Conservation (phyloP, 2,113 vertebrate species). For the Prochilodus magdalenae region DNA sequence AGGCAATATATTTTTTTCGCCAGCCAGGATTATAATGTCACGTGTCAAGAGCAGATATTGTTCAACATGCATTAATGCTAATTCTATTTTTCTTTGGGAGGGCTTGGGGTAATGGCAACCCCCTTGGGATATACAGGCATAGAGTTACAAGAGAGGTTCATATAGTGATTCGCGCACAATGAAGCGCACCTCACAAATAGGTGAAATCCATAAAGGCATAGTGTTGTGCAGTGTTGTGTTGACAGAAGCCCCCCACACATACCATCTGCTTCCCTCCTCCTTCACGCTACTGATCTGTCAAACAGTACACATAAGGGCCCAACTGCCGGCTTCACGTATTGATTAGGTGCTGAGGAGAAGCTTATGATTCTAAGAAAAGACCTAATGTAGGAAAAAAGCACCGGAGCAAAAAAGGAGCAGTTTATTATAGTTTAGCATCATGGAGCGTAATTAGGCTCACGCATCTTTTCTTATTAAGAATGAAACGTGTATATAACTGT, state of each 20-base stretch:
- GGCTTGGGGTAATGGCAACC: too few relatives aligned
- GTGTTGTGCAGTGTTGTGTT: constrained; percentile 35
- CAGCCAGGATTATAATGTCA: too few relatives aligned
- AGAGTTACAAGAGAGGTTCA: neutral
- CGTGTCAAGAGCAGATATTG: too few relatives aligned
- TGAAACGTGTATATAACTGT: neutral
- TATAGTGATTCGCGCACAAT: neutral
- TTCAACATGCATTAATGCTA: too few relatives aligned
- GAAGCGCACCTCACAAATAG: neutral
- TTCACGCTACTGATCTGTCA: constrained; percentile 62
- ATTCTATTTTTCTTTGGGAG: too few relatives aligned
- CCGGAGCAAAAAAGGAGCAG: neutral
- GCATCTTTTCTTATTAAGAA: neutral
- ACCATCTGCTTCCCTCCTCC: constrained; percentile 74
- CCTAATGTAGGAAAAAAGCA: too few relatives aligned
- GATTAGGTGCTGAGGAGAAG: constrained; percentile 20
- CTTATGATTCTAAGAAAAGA: constrained; percentile 6
- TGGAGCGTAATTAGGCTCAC: neutral
- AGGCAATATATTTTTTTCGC: too few relatives aligned
- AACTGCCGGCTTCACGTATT: constrained; percentile 46
- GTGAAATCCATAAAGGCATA: neutral
- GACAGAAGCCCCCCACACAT: constrained; percentile 57
- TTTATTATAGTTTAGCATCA: neutral
- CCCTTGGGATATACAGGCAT: too few relatives aligned
- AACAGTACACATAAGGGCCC: constrained; percentile 31